Evolutionary conservation across 2,113 vertebrate species (phyloP).

Genomic region (Pollachius pollachius): DNA sequence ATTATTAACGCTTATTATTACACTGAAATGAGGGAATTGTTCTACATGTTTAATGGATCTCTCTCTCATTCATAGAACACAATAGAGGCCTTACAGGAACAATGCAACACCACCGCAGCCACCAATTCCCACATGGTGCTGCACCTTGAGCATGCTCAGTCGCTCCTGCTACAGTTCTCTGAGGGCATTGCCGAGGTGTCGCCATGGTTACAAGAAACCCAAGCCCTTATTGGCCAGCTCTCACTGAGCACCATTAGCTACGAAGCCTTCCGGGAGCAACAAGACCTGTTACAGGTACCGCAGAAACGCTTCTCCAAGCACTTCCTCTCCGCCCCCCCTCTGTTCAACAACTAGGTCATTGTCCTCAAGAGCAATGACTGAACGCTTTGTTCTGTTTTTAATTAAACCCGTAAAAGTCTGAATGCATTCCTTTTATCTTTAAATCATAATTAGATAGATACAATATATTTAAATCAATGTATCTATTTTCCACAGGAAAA

Average conservation of each 20-base stretch:
- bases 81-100: constrained; percentile 69
- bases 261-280: constrained; percentile 81
- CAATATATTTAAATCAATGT: not conserved
- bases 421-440: too few species aligned
- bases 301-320: constrained; percentile 14
- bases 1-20: not conserved
- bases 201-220: constrained; percentile 83
- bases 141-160: constrained; percentile 82
- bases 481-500: not conserved
- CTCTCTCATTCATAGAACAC: constrained; percentile 54
- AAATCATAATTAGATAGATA: too few species aligned
- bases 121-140: constrained; percentile 71
- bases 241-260: constrained; percentile 68
- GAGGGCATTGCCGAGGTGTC: constrained; percentile 78
- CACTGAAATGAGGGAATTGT: not conserved
- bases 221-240: constrained; percentile 64
- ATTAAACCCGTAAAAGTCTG: too few species aligned
- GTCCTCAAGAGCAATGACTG: constrained; percentile 44
- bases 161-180: constrained; percentile 77
- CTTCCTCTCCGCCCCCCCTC: constrained; percentile 10
- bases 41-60: not conserved
- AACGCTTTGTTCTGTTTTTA: too few species aligned
- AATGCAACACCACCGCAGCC: constrained; percentile 66
- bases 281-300: constrained; percentile 84
- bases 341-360: constrained; percentile 12